Base-by-base conservation (phyloP, 2,113 vertebrate species). In the Dasypus novemcinctus region DNA sequence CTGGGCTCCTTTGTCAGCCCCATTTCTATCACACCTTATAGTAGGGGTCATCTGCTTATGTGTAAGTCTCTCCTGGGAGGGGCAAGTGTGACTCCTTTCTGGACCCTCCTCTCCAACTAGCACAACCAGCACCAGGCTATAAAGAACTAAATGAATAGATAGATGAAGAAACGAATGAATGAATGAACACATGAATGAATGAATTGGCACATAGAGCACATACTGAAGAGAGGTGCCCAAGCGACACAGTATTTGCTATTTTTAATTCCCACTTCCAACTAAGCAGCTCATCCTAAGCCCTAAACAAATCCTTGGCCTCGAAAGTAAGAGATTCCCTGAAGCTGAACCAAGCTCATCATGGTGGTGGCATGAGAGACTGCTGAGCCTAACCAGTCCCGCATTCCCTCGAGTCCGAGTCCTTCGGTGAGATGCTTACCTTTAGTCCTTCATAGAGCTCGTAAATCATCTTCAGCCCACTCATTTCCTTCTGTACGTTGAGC, bases 381-480 rank as follows among this genome's bases (percentile, higher is more conserved):
- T 1, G 31, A n/a, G 79, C 71, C 36, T 1, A 1, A 27, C 9
- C 4, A 0, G 6, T 11, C 0, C 68, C 0, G 14, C 7, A 0
- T 13, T 9, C 23, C 63, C 41, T 3, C 0, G 23, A 71, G 1
- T 0, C 12, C 1, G n/a, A 9, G 59, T 0, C 57, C 10, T 23
- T 6, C 0, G 0, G 46, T 1, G 18, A 1, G 43, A 66, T 18
- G 29, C 94, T 90, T 66, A 99, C 99, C 97, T 98, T 99, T 85
- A 99, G 99, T 6, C 95, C 95, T 72, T 97, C 97, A 74, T 99
- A 99, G 84, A 99, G 97, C 9, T 99, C 98, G 54, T 99, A 99
- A 93, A 99, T 98, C 96, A 98, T 97, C 95, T 98, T 98, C 81
- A 99, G 97, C 43, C 98, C 98, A 0, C 87, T 97, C 98, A 99